These are phyloP conservation scores for Torymus auratus DNA, from an alignment of 2,888 invertebrate genomes.

Conservation along the genomic window DNA sequence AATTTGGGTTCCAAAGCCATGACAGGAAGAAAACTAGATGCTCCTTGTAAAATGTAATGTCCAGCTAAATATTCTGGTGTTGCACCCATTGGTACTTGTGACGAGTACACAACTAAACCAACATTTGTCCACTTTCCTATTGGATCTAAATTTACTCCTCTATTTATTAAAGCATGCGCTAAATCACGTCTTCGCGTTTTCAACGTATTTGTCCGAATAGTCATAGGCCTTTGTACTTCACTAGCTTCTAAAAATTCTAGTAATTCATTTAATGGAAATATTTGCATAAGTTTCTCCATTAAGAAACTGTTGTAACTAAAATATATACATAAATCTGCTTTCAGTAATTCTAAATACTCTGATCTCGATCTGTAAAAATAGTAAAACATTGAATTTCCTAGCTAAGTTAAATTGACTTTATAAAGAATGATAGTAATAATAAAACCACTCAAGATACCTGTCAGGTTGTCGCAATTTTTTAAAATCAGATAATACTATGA, in stretches of 20 bases:
- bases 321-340: conserved; percentile 92
- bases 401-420: conserved; percentile 9
- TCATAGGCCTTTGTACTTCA: conserved; percentile 95
- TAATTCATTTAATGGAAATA: conserved; percentile 91
- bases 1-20: conserved; percentile 98
- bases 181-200: conserved; percentile 94
- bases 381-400: conserved; percentile 74
- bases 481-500: conserved; percentile 89
- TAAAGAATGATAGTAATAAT: not conserved
- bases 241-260: conserved; percentile 97
- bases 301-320: conserved; percentile 98
- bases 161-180: conserved; percentile 92
- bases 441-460: conserved; percentile 73
- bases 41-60: conserved; percentile 97
- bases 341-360: conserved; percentile 89
- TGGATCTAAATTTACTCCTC: conserved; percentile 98
- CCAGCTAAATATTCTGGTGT: conserved; percentile 99
- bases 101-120: conserved; percentile 96
- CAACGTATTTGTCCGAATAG: conserved; percentile 96
- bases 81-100: conserved; percentile 97
- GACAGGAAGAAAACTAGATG: conserved; percentile 97
- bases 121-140: conserved; percentile 99
- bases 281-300: conserved; percentile 93
- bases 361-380: conserved; percentile 82
- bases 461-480: conserved; percentile 82